phyloP scores from a whole-genome alignment of 2,888 invertebrate genomes.

The Epiblema foenella region DNA sequence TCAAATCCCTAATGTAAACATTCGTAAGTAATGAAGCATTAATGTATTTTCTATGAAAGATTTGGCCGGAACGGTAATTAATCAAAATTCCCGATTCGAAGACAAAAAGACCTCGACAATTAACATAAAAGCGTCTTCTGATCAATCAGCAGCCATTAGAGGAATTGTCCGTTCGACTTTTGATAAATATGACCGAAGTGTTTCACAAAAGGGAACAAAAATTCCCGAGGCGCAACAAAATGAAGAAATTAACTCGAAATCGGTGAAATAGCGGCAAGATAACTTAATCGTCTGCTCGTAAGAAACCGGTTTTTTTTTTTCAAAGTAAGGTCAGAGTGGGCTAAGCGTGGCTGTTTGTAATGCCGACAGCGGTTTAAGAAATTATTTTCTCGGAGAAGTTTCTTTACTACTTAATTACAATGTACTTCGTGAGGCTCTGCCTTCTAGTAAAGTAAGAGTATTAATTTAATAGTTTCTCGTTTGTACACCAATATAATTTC shows the following conservation, averaged over 20 bases:
- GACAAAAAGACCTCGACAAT: constrained; percentile 50
- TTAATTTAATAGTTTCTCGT: not conserved
- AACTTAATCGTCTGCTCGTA: constrained; percentile 72
- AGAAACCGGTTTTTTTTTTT: constrained; percentile 68
- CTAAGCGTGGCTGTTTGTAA: constrained; percentile 59
- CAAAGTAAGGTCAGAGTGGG: constrained; percentile 58
- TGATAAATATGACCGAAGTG: constrained; percentile 52
- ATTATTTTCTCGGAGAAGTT: constrained; percentile 42
- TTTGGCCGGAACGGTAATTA: constrained; percentile 38
- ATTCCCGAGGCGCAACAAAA: constrained; percentile 68
- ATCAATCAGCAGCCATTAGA: constrained; percentile 68
- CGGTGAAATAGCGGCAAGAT: constrained; percentile 76
- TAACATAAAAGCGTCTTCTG: constrained; percentile 57
- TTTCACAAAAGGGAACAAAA: constrained; percentile 55
- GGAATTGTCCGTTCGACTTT: constrained; percentile 74
- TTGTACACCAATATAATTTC: not conserved
- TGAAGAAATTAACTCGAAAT: constrained; percentile 80
- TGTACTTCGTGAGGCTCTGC: constrained; percentile 31
- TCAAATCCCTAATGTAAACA: constrained; percentile 30
- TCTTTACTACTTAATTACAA: constrained; percentile 42
- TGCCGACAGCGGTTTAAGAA: constrained; percentile 57
- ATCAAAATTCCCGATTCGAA: constrained; percentile 34
- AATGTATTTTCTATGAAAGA: constrained; percentile 47
- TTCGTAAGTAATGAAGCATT: constrained; percentile 28
- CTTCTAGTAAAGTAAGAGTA: constrained; percentile 14